These are phyloP conservation scores for Ypsolopha scabrella DNA, from an alignment of 2,888 invertebrate genomes.

Conservation along the genomic window DNA sequence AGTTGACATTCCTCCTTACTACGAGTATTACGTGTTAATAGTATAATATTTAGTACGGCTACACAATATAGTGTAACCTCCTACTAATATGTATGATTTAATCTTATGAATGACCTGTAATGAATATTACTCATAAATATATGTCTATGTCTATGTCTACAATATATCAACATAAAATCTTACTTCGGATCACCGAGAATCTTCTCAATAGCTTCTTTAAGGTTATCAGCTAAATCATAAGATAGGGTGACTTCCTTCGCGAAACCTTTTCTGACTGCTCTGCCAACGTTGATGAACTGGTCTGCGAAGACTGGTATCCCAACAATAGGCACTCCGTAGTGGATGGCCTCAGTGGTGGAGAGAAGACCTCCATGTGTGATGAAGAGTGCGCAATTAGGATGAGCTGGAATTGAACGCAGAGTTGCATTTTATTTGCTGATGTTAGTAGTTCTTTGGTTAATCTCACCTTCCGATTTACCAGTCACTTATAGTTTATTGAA, in stretches of 20 bases:
- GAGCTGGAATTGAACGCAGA: constrained; percentile 23
- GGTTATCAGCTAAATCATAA: constrained; percentile 15
- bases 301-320: constrained; percentile 43
- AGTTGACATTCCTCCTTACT: too few relatives aligned
- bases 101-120: too few relatives aligned
- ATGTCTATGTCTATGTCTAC: too few relatives aligned
- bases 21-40: too few relatives aligned
- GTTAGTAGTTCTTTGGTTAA: too few relatives aligned
- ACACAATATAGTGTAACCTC: too few relatives aligned
- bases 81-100: too few relatives aligned
- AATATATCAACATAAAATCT: background rate
- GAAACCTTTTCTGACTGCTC: constrained; percentile 17
- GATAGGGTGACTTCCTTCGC: constrained; percentile 16
- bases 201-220: constrained; percentile 17
- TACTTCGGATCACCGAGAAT: constrained; percentile 17
- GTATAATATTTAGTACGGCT: too few relatives aligned
- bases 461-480: too few relatives aligned
- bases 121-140: too few relatives aligned
- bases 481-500: too few relatives aligned
- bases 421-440: too few relatives aligned
- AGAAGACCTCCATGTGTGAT: constrained; percentile 50
- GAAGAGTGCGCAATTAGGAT: constrained; percentile 38
- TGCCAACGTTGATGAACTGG: constrained; percentile 21
- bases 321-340: constrained; percentile 43
- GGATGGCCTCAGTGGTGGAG: constrained; percentile 42